A percentile compares a stretch with the other conserved stretches of the same genome.
phyloP scores from a whole-genome alignment of 2,113 vertebrate species.

The Actenoides hombroni region DNA sequence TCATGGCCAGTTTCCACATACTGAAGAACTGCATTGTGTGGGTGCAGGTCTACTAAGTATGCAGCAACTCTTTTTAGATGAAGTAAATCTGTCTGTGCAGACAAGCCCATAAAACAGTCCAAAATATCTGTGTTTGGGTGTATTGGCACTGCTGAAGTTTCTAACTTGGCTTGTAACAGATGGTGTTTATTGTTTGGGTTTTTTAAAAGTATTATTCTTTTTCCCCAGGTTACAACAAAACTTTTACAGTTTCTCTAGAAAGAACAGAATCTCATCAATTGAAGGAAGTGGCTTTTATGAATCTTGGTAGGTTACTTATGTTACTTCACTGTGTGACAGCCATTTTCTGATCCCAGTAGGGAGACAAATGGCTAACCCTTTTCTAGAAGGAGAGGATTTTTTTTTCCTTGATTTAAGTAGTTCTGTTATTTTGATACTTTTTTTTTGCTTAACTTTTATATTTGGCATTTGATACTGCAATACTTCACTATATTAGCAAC shows the following conservation, averaged over 20 bases:
- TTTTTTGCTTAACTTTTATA: background rate
- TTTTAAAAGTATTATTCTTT: background rate
- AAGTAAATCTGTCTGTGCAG: background rate
- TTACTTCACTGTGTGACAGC: background rate
- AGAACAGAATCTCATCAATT: constrained; percentile 30
- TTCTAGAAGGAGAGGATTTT: background rate
- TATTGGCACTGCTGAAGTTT: background rate
- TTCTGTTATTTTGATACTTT: background rate
- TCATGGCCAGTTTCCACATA: background rate
- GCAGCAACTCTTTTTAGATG: background rate
- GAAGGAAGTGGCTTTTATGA: constrained; percentile 82
- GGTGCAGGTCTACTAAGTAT: background rate
- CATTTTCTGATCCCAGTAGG: background rate
- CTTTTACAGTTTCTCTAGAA: constrained; percentile 80
- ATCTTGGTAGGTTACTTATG: constrained; percentile 81
- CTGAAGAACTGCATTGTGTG: background rate
- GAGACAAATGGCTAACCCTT: background rate
- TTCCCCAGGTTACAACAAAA: constrained; percentile 86
- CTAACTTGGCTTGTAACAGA: background rate
- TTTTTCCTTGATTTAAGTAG: background rate
- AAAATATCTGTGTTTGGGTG: background rate
- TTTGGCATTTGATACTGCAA: background rate
- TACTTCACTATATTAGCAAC: background rate
- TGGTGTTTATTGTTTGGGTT: background rate
- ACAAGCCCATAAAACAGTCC: background rate